These are phyloP conservation scores for Esperia sulphurella DNA, from an alignment of 2,888 invertebrate genomes.

Conservation along the genomic window DNA sequence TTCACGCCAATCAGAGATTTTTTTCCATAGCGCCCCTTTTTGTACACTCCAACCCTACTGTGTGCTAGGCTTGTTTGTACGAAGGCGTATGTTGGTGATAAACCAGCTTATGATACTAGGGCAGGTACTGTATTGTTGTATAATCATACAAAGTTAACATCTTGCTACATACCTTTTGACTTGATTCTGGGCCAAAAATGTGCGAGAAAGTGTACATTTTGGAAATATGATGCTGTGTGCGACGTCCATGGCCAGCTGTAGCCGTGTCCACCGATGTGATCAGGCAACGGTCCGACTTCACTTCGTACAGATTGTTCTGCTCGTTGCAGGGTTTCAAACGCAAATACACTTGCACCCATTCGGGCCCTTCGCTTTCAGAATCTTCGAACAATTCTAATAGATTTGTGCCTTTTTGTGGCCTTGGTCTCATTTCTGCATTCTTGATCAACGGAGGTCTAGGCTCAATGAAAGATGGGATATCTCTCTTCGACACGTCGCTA, in stretches of 20 bases:
- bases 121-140: not conserved
- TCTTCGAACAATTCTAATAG: slow-evolving; percentile 61
- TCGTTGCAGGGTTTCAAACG: slow-evolving; percentile 68
- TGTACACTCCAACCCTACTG: too few species aligned
- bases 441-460: slow-evolving; percentile 63
- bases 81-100: too few species aligned
- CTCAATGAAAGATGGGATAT: slow-evolving; percentile 72
- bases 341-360: slow-evolving; percentile 74
- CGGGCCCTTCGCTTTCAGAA: slow-evolving; percentile 54
- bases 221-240: slow-evolving; percentile 67
- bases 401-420: slow-evolving; percentile 62
- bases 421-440: slow-evolving; percentile 68
- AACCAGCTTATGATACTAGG: too few species aligned
- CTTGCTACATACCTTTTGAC: slow-evolving; percentile 51
- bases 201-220: slow-evolving; percentile 70
- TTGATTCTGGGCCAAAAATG: slow-evolving; percentile 55
- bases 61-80: too few species aligned
- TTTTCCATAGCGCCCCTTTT: too few species aligned
- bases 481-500: slow-evolving; percentile 43
- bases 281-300: slow-evolving; percentile 55
- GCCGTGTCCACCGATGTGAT: slow-evolving; percentile 60
- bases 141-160: not conserved
- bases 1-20: too few species aligned
- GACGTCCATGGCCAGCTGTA: slow-evolving; percentile 56
- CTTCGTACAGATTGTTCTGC: slow-evolving; percentile 50